A percentile compares a stretch with the other conserved stretches of the same genome.
These are phyloP conservation scores for Trididemnum clinides DNA, from an alignment of 23 tunicate species.

Conservation along the genomic window DNA sequence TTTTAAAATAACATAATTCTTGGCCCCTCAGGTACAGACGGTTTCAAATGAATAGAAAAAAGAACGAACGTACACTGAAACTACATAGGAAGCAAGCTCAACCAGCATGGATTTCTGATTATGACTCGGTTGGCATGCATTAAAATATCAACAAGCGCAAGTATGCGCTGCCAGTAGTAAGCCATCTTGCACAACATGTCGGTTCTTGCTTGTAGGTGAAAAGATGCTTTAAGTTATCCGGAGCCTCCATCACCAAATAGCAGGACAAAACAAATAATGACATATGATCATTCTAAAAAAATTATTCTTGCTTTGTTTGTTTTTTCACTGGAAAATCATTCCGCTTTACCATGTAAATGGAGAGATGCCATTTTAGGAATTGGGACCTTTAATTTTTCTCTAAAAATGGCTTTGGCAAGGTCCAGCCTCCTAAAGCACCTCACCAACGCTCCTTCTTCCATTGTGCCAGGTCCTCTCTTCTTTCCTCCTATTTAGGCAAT, in stretches of 20 bases:
- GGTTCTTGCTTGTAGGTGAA: not conserved
- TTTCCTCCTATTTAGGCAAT: not conserved
- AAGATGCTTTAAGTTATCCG: not conserved
- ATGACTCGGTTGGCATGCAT: too few relatives aligned
- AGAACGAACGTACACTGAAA: not conserved
- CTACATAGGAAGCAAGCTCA: not conserved
- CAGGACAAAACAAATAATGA: not conserved
- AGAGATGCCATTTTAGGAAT: constrained; percentile 5
- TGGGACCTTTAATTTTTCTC: too few relatives aligned
- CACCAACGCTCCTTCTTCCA: too few relatives aligned
- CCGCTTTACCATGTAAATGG: not conserved
- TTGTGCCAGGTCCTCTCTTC: too few relatives aligned
- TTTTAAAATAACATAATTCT: too few relatives aligned
- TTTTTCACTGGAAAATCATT: not conserved
- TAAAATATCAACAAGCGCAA: not conserved
- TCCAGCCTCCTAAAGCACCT: too few relatives aligned
- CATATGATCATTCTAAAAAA: too few relatives aligned
- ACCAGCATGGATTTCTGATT: not conserved
- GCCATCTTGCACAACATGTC: not conserved
- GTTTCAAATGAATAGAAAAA: not conserved
- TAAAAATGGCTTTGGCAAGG: too few relatives aligned
- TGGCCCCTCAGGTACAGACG: too few relatives aligned
- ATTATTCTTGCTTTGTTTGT: not conserved
- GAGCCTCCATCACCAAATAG: constrained; percentile 8
- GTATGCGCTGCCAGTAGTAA: not conserved